Percentiles rank a stretch among this genome's conserved stretches.
Evolutionary conservation across 2,888 invertebrate species (phyloP).

Genomic region (Kuschelorhynchus macadamiae): DNA sequence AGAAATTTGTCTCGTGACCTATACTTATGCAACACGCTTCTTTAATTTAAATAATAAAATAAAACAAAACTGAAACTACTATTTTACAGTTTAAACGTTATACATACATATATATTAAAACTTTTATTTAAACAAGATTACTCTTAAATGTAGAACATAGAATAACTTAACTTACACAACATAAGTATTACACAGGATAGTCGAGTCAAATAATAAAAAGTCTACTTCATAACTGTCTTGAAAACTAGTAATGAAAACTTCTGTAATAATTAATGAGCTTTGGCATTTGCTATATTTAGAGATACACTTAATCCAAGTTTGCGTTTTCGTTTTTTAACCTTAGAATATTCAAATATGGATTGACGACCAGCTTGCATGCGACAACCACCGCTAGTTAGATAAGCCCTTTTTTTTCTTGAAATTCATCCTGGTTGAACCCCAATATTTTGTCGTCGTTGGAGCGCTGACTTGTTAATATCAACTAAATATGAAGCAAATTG

Average conservation of each 20-base stretch:
- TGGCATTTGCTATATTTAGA: slow-evolving; percentile 2
- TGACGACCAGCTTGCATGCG: slow-evolving; percentile 9
- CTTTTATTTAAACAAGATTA: not conserved
- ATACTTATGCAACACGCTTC: too few species aligned
- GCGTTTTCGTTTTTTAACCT: slow-evolving; percentile 13
- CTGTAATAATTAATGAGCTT: slow-evolving; percentile 8
- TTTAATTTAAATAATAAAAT: too few species aligned
- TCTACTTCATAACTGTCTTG: not conserved
- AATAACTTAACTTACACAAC: not conserved
- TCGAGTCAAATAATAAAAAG: not conserved
- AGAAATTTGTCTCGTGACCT: too few species aligned
- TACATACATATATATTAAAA: too few species aligned
- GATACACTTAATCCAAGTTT: slow-evolving; percentile 16
- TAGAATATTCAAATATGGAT: slow-evolving; percentile 9
- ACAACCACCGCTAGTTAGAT: slow-evolving; percentile 11
- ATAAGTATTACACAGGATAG: not conserved
- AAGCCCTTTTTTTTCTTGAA: slow-evolving; percentile 13
- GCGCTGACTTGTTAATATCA: not conserved
- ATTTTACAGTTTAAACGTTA: too few species aligned
- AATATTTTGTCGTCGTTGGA: too few species aligned
- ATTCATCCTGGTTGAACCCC: not conserved
- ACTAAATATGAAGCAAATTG: not conserved
- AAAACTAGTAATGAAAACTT: not conserved
- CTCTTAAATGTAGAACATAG: slow-evolving; percentile 12
- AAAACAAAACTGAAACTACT: too few species aligned